These are phyloP conservation scores for Lipotes vexillifer DNA, from an alignment of 2,113 vertebrate species.

Conservation along the genomic window DNA sequence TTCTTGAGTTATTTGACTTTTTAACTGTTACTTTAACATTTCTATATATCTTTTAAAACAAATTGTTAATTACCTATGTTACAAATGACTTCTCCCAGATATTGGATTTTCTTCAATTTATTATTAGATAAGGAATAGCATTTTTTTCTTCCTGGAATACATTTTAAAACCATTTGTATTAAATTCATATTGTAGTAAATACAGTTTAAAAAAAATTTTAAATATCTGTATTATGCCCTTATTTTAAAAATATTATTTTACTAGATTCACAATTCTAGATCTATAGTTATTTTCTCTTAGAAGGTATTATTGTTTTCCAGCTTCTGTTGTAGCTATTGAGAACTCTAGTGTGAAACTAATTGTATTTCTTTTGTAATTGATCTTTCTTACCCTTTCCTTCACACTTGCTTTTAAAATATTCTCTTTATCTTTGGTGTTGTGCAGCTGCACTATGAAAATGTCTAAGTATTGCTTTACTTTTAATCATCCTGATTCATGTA, in stretches of 20 bases:
- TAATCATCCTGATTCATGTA: not conserved
- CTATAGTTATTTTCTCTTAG: not conserved
- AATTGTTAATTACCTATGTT: not conserved
- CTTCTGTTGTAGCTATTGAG: not conserved
- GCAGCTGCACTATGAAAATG: not conserved
- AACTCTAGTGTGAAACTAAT: not conserved
- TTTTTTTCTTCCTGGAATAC: not conserved
- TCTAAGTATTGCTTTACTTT: not conserved
- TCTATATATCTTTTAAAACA: not conserved
- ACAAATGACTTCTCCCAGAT: not conserved
- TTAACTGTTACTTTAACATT: not conserved
- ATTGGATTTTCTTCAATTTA: not conserved
- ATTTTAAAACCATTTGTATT: not conserved
- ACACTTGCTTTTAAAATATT: not conserved
- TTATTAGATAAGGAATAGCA: not conserved
- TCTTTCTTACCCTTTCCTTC: not conserved
- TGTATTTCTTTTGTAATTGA: not conserved
- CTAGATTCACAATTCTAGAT: not conserved
- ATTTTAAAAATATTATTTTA: not conserved
- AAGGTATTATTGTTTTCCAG: not conserved
- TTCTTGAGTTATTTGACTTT: not conserved
- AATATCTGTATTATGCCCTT: not conserved
- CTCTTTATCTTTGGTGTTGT: not conserved
- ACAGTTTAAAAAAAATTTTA: no score
- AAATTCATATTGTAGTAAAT: not conserved